Evolutionary conservation across 2,888 invertebrate species (phyloP), one percentile per base, ranked within the genome.

Genomic region (Drosophila melanocephala): DNA sequence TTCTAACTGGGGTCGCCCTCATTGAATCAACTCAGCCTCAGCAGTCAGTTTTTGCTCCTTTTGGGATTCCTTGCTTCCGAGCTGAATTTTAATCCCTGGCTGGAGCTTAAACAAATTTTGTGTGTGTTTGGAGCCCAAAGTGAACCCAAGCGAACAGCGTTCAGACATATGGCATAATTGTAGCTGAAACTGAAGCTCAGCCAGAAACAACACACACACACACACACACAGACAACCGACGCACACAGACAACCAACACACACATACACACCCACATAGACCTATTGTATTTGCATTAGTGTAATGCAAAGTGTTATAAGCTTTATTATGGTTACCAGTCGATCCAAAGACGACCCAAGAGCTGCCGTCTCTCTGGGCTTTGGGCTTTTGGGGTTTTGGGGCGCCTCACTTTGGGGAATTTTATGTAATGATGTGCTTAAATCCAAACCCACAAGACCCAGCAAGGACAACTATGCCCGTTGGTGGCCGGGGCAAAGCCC

Each of bases 301-400:
- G 91, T 91, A 87, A 87, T 87, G 87, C 88, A 87, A 87, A 91
- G 87, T 87, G 87, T 87, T 87, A 91, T 87, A 91, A 91, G 87
- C 87, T 89, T 91, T 87, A 91, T 91, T 91, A 91, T 79, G 78
- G 77, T 77, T 76, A 68, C 70, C 80, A 81, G 80, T 64, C 79
- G 72, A 83, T 68, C 77, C 83, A 62, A 66, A 62, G 59, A 81
- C 59, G 51, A 62, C 44, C 79, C 53, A 69, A 60, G 65, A 69
- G 59, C 73, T 47, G 70, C 65, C 47, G 57, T 59, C 70, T 76
- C 55, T 53, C 44, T 55, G 53, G 44, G 53, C 58, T 19, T n/a
- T 28, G 33, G 32, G 53, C 16, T 47, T 47, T 47, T 26, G n/a
- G 30, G 5, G 42, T 26, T 22, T 42, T 32, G 58, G 32, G 47